Conservation (phyloP, 2,113 vertebrate genomes). For the Abramis brama region DNA sequence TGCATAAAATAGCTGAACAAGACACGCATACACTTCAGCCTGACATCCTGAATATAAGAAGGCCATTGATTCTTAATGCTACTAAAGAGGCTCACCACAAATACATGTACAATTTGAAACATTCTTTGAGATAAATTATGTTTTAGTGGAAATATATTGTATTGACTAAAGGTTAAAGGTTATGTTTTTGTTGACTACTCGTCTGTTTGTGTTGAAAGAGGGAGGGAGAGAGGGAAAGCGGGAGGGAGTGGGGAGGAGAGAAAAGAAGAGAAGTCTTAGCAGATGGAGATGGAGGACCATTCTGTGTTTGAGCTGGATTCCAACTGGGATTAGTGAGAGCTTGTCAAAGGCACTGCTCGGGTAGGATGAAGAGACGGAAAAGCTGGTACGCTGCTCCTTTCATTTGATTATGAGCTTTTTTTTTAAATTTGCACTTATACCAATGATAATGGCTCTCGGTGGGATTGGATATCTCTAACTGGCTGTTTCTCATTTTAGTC, state of each 20-base stretch:
- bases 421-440: background rate
- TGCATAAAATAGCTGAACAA: background rate
- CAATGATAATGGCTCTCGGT: conserved; percentile 3
- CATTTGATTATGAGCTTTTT: conserved; percentile 20
- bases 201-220: conserved; percentile 19
- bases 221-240: conserved; percentile 18
- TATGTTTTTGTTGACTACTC: conserved; percentile 57
- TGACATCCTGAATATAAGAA: background rate
- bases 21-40: background rate
- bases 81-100: background rate
- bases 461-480: conserved; percentile 1
- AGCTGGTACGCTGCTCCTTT: background rate
- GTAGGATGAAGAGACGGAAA: conserved; percentile 40
- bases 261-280: conserved; percentile 17
- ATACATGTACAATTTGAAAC: background rate
- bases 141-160: conserved; percentile 39
- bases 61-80: conserved; percentile 11
- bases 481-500: conserved; percentile 31
- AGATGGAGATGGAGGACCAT: conserved; percentile 19
- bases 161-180: conserved; percentile 65
- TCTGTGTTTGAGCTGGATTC: conserved; percentile 38
- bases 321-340: conserved; percentile 28
- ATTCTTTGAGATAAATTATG: background rate
- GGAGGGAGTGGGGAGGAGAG: conserved; percentile 36
- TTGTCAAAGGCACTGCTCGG: conserved; percentile 6